phyloP scores from a whole-genome alignment of 1,140 invertebrate genomes.

The Stegodyphus mimosarum region DNA sequence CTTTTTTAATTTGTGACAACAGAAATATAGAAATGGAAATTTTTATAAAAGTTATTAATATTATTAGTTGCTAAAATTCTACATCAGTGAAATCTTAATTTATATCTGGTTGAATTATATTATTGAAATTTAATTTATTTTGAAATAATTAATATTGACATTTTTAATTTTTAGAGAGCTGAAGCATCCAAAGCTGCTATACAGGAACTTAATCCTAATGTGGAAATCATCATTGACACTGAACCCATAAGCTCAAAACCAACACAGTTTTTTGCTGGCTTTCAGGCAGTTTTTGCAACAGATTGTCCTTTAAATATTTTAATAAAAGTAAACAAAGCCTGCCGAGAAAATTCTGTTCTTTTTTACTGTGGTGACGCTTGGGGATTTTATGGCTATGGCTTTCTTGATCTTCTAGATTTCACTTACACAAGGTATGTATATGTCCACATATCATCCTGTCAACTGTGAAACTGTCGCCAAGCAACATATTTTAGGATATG shows the following conservation, averaged over 20 bases:
- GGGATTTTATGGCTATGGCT: slow-evolving; percentile 93
- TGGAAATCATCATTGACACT: slow-evolving; percentile 81
- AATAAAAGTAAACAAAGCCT: slow-evolving; percentile 81
- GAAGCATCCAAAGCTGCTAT: slow-evolving; percentile 81
- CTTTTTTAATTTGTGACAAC: not conserved
- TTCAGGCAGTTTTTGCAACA: slow-evolving; percentile 81
- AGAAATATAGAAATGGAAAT: not conserved
- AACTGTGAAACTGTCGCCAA: too few species aligned
- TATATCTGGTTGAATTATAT: not conserved
- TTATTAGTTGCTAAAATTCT: not conserved
- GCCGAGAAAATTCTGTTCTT: slow-evolving; percentile 80
- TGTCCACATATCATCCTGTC: slow-evolving; percentile 66
- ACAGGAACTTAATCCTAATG: slow-evolving; percentile 91
- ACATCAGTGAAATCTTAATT: not conserved
- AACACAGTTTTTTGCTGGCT: slow-evolving; percentile 76
- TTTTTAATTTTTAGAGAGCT: slow-evolving; percentile 76
- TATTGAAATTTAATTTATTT: not conserved
- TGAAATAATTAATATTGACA: not conserved
- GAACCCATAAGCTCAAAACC: slow-evolving; percentile 72
- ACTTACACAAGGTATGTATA: slow-evolving; percentile 82
- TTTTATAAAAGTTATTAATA: not conserved
- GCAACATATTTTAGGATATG: too few species aligned
- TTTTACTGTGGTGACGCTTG: slow-evolving; percentile 93
- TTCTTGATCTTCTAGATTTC: slow-evolving; percentile 88
- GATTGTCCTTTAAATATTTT: slow-evolving; percentile 79